phyloP scores from a whole-genome alignment of 2,113 vertebrate species.

The Pollimyrus isidori region DNA sequence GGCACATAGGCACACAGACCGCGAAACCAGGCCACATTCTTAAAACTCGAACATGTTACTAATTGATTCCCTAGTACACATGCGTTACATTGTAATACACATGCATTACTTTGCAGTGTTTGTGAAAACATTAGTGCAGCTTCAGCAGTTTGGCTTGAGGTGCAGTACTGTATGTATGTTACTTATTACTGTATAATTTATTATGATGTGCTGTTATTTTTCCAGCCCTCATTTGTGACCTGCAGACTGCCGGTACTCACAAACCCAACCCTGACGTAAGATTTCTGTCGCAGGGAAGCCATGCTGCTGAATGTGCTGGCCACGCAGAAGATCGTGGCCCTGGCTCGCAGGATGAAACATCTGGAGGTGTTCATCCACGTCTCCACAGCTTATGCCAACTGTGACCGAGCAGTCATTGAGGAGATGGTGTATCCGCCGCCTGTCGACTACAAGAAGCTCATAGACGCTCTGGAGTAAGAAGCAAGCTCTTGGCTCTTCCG shows the following conservation, averaged over 20 bases:
- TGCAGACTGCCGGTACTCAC: not conserved
- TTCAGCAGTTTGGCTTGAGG: not conserved
- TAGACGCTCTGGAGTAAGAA: constrained; percentile 88
- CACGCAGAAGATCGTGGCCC: constrained; percentile 76
- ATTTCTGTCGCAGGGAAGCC: constrained; percentile 69
- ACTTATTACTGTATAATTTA: not conserved
- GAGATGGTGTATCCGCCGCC: constrained; percentile 86
- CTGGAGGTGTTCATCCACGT: constrained; percentile 88
- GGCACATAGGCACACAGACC: not conserved
- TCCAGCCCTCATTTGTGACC: not conserved
- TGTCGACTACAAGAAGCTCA: constrained; percentile 86
- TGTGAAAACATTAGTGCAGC: not conserved
- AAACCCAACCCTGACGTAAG: not conserved
- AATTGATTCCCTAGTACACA: too few relatives aligned
- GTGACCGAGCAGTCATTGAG: constrained; percentile 85
- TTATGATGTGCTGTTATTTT: not conserved
- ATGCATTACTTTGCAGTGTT: not conserved
- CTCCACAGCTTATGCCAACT: constrained; percentile 96
- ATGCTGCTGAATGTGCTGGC: constrained; percentile 91
- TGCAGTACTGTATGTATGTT: not conserved
- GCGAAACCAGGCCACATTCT: not conserved
- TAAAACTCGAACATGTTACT: not conserved
- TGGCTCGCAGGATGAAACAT: constrained; percentile 82
- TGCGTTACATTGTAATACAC: not conserved
- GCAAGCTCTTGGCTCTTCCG: not conserved